Percentiles rank a stretch among this genome's conserved stretches.
These are phyloP conservation scores for Drosophila teissieri DNA, from an alignment of 1,140 invertebrate species.

Conservation along the genomic window DNA sequence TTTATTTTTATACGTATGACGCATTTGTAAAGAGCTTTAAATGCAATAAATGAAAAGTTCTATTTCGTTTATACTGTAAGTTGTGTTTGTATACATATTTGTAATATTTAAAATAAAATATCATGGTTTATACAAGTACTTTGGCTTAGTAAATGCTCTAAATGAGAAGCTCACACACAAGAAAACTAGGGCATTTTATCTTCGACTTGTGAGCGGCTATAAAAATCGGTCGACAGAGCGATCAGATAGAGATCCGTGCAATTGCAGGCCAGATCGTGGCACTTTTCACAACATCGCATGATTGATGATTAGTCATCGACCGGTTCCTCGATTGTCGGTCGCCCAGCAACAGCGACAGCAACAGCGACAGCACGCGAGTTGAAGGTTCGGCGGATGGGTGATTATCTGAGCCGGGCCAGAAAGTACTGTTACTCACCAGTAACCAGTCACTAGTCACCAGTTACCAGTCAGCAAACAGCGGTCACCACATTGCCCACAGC, in stretches of 20 bases:
- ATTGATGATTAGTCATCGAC: constrained; percentile 81
- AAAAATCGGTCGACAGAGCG: constrained; percentile 23
- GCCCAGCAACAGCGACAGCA: constrained; percentile 53
- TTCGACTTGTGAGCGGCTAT: neutral
- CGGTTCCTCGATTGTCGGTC: constrained; percentile 46
- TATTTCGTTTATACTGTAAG: too few species aligned
- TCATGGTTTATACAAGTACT: neutral
- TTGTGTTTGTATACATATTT: too few species aligned
- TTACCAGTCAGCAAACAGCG: constrained; percentile 1
- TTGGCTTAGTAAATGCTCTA: too few species aligned
- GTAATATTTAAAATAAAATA: too few species aligned
- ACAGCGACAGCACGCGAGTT: constrained; percentile 46
- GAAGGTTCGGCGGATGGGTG: constrained; percentile 36
- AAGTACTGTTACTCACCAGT: constrained; percentile 40
- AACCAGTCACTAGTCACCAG: neutral
- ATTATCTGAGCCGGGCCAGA: constrained; percentile 37
- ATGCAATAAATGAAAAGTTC: too few species aligned
- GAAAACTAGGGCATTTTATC: neutral
- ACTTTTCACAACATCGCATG: constrained; percentile 76
- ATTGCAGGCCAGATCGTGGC: constrained; percentile 61
- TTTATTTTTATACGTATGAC: too few species aligned
- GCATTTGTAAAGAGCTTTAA: too few species aligned
- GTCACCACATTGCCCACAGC: constrained; percentile 4
- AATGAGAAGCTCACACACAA: too few species aligned
- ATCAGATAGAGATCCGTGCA: constrained; percentile 59